Evolutionary conservation across 2,113 vertebrate genomes (phyloP).

Genomic region (Amia ocellicauda): DNA sequence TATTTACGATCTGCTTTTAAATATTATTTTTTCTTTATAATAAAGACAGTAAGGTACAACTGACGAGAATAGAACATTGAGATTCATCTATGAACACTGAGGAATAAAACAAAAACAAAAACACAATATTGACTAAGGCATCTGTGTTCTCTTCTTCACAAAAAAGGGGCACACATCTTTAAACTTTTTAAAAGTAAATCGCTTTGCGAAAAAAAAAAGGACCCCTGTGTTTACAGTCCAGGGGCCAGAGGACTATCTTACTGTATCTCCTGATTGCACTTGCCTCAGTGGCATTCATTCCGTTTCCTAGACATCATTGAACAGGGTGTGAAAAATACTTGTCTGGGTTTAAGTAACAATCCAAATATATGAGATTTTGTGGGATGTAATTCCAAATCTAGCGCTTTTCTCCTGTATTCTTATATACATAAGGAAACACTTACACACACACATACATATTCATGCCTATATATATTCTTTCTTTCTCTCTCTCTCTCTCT

Average conservation of each 20-base stretch:
- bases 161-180: neutral
- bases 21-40: neutral
- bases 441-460: too few relatives aligned
- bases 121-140: slow-evolving; percentile 18
- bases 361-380: neutral
- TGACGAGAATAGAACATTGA: neutral
- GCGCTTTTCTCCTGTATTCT: slow-evolving; percentile 1
- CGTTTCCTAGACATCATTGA: neutral
- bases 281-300: slow-evolving; percentile 9
- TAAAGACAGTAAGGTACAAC: neutral
- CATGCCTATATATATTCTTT: too few relatives aligned
- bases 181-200: neutral
- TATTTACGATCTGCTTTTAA: neutral
- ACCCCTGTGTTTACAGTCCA: slow-evolving; percentile 21
- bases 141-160: slow-evolving; percentile 18
- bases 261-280: slow-evolving; percentile 19
- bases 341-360: neutral
- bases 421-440: slow-evolving; percentile 12
- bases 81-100: neutral
- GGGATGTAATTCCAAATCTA: slow-evolving; percentile 5
- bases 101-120: slow-evolving; percentile 1
- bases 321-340: neutral
- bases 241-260: slow-evolving; percentile 14
- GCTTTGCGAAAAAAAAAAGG: slow-evolving; percentile 1
- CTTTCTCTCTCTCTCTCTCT: too few relatives aligned